These are phyloP conservation scores for Platycheirus albimanus DNA, from an alignment of 2,888 invertebrate species.

Conservation along the genomic window DNA sequence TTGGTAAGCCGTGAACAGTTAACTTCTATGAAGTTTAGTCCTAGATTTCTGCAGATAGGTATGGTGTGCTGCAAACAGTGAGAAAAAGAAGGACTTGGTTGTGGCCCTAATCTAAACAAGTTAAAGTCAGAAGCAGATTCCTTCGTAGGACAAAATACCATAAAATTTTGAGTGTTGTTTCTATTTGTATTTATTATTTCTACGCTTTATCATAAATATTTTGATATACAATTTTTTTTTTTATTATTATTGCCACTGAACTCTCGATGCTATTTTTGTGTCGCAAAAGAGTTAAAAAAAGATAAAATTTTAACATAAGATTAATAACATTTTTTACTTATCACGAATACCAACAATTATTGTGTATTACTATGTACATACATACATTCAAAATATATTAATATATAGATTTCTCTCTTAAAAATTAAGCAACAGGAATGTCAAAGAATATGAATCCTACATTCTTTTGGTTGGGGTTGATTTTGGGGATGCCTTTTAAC, in stretches of 20 bases:
- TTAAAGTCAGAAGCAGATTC: too few relatives aligned
- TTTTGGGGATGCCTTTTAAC: too few relatives aligned
- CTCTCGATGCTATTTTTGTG: conserved; percentile 33
- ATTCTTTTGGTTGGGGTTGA: conserved; percentile 13
- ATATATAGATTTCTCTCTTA: conserved; percentile 35
- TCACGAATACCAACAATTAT: conserved; percentile 51
- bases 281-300: conserved; percentile 49
- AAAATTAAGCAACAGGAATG: conserved; percentile 59
- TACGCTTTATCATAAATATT: conserved; percentile 32
- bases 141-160: too few relatives aligned
- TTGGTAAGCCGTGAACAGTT: too few relatives aligned
- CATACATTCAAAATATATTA: conserved; percentile 13
- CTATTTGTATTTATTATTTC: conserved; percentile 1
- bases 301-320: conserved; percentile 36
- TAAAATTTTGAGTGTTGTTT: background rate
- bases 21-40: too few relatives aligned
- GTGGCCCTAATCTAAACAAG: too few relatives aligned
- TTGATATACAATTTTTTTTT: conserved; percentile 36
- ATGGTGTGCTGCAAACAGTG: too few relatives aligned
- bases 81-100: too few relatives aligned
- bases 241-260: conserved; percentile 44
- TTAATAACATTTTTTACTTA: conserved; percentile 55
- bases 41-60: too few relatives aligned
- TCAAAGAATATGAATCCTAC: background rate
- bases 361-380: conserved; percentile 42